These are phyloP conservation scores for Sebastes itinus DNA, from an alignment of 2,797 vertebrate genomes.

Conservation along the genomic window DNA sequence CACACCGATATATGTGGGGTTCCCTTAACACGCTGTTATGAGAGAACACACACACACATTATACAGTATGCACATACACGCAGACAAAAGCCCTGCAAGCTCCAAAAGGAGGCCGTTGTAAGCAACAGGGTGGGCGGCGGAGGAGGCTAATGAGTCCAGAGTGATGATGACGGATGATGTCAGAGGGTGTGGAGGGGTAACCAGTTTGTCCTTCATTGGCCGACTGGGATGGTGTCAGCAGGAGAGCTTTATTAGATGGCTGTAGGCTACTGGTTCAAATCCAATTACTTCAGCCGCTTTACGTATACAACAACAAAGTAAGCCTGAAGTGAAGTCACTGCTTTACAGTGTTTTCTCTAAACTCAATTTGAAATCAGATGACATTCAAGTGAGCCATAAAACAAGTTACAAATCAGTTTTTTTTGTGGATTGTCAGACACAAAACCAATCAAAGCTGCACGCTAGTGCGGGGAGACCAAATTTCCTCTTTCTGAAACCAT, in stretches of 20 bases:
- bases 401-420: neutral
- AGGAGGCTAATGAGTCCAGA: conserved; percentile 21
- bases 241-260: conserved; percentile 52
- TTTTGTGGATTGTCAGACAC: neutral
- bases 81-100: neutral
- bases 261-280: conserved; percentile 66
- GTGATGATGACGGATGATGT: conserved; percentile 27
- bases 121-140: neutral
- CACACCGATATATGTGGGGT: conserved; percentile 19
- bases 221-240: conserved; percentile 42
- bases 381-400: neutral
- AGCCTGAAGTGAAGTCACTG: neutral
- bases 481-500: conserved; percentile 76
- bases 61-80: neutral
- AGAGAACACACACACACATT: neutral
- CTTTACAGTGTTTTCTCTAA: neutral
- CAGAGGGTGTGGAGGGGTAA: conserved; percentile 34
- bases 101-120: neutral
- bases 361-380: neutral
- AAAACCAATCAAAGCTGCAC: conserved; percentile 40
- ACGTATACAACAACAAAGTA: conserved; percentile 32
- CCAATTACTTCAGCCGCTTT: conserved; percentile 65
- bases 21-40: conserved; percentile 6
- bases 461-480: conserved; percentile 21
- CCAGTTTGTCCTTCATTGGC: conserved; percentile 42